Conservation (phyloP, 2,797 vertebrate species). For the Capromys pilorides region DNA sequence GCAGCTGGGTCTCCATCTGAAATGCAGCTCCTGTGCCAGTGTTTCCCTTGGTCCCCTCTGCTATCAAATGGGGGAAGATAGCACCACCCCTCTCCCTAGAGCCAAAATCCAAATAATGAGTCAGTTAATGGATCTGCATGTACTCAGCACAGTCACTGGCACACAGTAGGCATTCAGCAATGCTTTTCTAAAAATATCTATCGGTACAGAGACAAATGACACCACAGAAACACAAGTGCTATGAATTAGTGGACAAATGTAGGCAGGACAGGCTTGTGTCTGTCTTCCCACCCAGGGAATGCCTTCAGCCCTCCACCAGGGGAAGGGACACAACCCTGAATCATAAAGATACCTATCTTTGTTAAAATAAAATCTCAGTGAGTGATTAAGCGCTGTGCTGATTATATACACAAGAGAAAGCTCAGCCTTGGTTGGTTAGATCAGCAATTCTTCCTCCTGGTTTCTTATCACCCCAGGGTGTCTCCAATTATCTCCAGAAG, state of each 20-base stretch:
- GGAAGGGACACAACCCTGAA: not conserved
- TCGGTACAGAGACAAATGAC: not conserved
- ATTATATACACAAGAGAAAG: constrained; percentile 55
- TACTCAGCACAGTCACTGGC: not conserved
- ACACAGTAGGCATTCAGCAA: not conserved
- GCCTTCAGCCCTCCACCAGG: not conserved
- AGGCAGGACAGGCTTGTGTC: not conserved
- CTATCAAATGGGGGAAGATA: not conserved
- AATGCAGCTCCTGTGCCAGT: not conserved
- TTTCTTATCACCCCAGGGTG: constrained; percentile 72
- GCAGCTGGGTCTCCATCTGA: not conserved
- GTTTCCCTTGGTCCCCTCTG: not conserved
- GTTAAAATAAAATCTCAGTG: constrained; percentile 33
- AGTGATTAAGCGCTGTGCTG: constrained; percentile 44
- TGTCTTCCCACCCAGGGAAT: not conserved
- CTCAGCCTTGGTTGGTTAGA: constrained; percentile 46
- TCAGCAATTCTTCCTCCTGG: constrained; percentile 71
- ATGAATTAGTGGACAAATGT: rapidly evolving
- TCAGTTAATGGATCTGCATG: not conserved
- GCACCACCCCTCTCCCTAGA: rapidly evolving
- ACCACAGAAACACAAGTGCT: not conserved
- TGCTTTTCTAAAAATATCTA: not conserved
- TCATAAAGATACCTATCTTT: constrained; percentile 39
- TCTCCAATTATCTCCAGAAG: constrained; percentile 80
- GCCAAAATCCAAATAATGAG: not conserved